These are phyloP conservation scores for Atopsyche davidsoni DNA, from an alignment of 1,140 invertebrate genomes.

Conservation along the genomic window DNA sequence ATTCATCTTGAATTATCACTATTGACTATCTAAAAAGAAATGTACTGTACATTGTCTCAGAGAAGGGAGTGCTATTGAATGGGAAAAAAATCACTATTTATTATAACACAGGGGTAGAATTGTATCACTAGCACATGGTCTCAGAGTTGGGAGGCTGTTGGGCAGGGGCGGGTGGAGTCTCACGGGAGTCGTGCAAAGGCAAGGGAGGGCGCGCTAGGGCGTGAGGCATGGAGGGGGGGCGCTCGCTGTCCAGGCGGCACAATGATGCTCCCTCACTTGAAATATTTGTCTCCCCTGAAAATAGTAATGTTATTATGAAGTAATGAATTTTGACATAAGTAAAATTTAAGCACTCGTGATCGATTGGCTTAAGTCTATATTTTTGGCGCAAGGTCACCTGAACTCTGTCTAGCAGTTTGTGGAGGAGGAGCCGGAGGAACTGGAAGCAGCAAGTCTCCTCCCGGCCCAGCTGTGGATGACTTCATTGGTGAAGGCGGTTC, in stretches of 20 bases:
- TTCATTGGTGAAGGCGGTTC: constrained; percentile 22
- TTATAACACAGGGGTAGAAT: no score
- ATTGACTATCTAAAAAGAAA: neutral
- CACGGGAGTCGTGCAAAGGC: constrained; percentile 25
- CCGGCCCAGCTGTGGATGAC: neutral
- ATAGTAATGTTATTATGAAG: neutral
- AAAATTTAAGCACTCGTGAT: neutral
- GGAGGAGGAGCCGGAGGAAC: constrained; percentile 25
- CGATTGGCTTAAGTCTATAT: neutral
- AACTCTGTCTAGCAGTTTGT: constrained; percentile 25
- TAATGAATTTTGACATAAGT: neutral
- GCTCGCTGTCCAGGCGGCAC: constrained; percentile 24
- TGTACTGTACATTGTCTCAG: neutral
- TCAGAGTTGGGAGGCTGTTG: constrained; percentile 28
- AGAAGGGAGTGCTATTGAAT: neutral
- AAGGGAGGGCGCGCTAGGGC: constrained; percentile 25
- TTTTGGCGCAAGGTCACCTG: constrained; percentile 11
- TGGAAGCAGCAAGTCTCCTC: constrained; percentile 19
- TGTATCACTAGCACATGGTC: constrained; percentile 27
- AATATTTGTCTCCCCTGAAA: constrained; percentile 28
- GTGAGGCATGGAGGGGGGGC: constrained; percentile 22
- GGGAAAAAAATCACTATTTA: neutral
- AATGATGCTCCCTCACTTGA: constrained; percentile 24
- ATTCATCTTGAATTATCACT: neutral
- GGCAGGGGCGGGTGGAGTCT: constrained; percentile 21